These are phyloP conservation scores for Periophthalmus modestus DNA, from an alignment of 2,113 vertebrate genomes.

Conservation along the genomic window DNA sequence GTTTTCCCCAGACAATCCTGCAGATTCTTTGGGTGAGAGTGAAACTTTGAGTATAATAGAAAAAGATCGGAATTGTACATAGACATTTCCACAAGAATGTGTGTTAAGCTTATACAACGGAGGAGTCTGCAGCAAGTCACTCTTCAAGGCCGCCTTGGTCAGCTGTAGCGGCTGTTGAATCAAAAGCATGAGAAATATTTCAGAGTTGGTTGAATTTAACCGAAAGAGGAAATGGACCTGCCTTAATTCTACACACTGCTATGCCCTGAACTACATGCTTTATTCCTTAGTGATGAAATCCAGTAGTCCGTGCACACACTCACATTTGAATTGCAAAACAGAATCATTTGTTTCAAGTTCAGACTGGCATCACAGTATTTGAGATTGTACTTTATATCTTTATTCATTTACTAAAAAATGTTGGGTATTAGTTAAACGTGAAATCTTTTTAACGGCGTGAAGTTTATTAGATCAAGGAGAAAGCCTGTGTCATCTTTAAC, in stretches of 20 bases:
- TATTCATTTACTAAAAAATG: background rate
- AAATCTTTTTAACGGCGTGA: background rate
- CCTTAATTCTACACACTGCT: slow-evolving; percentile 19
- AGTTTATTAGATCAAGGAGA: slow-evolving; percentile 22
- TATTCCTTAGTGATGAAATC: background rate
- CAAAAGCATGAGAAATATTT: slow-evolving; percentile 65
- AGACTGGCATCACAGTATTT: background rate
- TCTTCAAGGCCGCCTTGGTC: slow-evolving; percentile 46
- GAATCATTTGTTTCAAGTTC: slow-evolving; percentile 28
- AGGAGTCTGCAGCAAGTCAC: slow-evolving; percentile 38
- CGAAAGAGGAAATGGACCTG: slow-evolving; percentile 51
- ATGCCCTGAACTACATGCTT: background rate
- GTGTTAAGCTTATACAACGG: slow-evolving; percentile 38
- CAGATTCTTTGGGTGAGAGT: slow-evolving; percentile 13
- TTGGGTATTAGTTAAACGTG: background rate
- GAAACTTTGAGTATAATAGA: slow-evolving; percentile 40
- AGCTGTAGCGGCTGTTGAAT: slow-evolving; percentile 47
- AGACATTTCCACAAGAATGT: slow-evolving; percentile 68
- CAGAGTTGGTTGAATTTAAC: slow-evolving; percentile 44
- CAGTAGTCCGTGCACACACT: background rate
- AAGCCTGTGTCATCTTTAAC: slow-evolving; percentile 54
- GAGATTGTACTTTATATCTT: background rate
- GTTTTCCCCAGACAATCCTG: background rate
- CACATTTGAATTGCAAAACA: slow-evolving; percentile 59
- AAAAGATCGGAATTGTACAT: slow-evolving; percentile 53